Base-by-base conservation (phyloP, 2,113 vertebrate species). In the Xerus inauris region DNA sequence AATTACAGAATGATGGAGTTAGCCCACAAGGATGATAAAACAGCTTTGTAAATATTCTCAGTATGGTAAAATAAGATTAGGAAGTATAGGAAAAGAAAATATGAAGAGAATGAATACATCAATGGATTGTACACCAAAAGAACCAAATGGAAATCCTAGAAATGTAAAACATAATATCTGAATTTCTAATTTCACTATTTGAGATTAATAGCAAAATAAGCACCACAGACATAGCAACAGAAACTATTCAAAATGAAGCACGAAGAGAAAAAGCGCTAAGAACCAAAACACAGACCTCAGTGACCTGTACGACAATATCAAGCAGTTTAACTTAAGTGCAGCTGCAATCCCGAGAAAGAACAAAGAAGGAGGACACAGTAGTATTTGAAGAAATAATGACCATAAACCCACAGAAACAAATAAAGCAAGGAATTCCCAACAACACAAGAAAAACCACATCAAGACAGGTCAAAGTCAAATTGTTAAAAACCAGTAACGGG, bases 161-260 rank as follows among this genome's bases (percentile, higher is more conserved):
- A 73, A 81, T 57, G 42, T 65, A 95, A 95, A 97, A 72, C 59
- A 54, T 17, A 91, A 57, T 76, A 30, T 26, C 59, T 88, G 22
- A 88, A 82, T 93, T 85, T 89, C 59, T 0, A 85, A 75, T 72
- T 71, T 64, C 42, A 54, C 64, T 64, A 20, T 11, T 45, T 87
- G 12, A 28, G 42, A 47, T 91, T 91, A 91, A 94, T 14, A 94
- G 14, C 35, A 85, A 30, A 80, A 86, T 64, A 93, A 28, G n/a
- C n/a, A n/a, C n/a, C n/a, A n/a, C n/a, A n/a, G n/a, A 49, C 8
- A 26, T 32, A 88, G n/a, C 57, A 77, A 89, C 45, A 92, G 47
- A 96, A 83, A 84, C 26, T 94, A 71, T 84, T 51, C 62, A 88
- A 95, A 95, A 84, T 72, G 26, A 96, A 94, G 8, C 79, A 86